Conservation (phyloP, 92 coral and sea anemone genomes). For the Actinostola sp. region DNA sequence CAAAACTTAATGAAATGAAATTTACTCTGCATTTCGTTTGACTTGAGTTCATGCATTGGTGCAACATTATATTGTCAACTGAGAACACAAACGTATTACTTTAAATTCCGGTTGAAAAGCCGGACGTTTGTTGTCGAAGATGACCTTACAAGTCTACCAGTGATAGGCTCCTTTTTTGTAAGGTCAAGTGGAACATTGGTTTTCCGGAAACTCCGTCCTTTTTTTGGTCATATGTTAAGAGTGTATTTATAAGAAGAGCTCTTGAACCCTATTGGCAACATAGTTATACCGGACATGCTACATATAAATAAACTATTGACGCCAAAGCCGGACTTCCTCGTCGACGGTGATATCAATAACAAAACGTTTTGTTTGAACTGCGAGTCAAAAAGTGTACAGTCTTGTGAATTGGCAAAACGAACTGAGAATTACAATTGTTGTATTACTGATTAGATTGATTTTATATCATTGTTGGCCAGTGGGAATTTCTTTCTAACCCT, state of each 20-base stretch:
- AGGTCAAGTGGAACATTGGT: slow-evolving; percentile 20
- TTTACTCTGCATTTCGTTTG: no score
- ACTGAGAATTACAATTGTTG: no score
- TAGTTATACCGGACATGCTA: neutral
- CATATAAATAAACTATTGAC: neutral
- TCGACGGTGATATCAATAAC: no score
- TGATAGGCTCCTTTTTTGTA: neutral
- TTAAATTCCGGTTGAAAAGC: neutral
- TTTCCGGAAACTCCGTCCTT: slow-evolving; percentile 1
- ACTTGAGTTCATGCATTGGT: no score
- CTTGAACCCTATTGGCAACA: slow-evolving; percentile 1
- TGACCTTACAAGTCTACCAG: neutral
- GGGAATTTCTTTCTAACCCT: no score
- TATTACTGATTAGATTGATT: no score
- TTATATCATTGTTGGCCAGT: no score
- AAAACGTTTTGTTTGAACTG: no score
- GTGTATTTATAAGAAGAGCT: neutral
- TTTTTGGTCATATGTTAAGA: neutral
- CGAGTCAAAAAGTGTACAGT: no score
- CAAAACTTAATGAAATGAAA: no score
- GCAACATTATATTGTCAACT: neutral
- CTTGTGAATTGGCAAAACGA: no score
- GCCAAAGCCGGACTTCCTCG: no score
- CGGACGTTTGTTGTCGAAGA: neutral
- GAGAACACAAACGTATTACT: neutral